A percentile compares a stretch with the other conserved stretches of the same genome.
phyloP scores from a whole-genome alignment of 2,797 vertebrate genomes.

The Lithobates pipiens region DNA sequence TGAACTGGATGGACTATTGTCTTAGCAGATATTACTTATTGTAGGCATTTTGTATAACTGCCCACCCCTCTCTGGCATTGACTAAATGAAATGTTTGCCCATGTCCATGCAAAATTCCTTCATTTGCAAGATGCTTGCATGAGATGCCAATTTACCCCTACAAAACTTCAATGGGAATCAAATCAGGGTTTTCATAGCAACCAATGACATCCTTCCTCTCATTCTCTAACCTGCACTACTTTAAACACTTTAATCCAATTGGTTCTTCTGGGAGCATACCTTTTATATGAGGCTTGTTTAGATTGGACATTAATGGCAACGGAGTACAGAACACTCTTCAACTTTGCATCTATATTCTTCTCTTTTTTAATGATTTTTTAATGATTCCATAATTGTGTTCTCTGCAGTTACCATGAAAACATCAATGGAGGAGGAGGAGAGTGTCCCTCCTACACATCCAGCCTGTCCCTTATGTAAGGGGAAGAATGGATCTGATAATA shows the following conservation, averaged over 20 bases:
- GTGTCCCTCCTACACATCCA: not conserved
- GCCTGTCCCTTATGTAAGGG: constrained; percentile 23
- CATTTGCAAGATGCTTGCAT: too few relatives aligned
- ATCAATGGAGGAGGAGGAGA: constrained; percentile 3
- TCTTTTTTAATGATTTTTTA: not conserved
- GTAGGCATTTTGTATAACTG: too few relatives aligned
- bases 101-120: too few relatives aligned
- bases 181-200: too few relatives aligned
- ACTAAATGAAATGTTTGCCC: too few relatives aligned
- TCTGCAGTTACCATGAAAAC: constrained; percentile 14
- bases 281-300: not conserved
- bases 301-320: not conserved
- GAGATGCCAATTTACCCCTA: too few relatives aligned
- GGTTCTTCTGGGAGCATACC: not conserved
- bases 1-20: too few relatives aligned
- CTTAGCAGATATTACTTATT: too few relatives aligned
- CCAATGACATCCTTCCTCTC: too few relatives aligned
- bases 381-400: not conserved
- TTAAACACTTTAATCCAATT: not conserved
- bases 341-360: not conserved
- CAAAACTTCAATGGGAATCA: too few relatives aligned
- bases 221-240: too few relatives aligned
- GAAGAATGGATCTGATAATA: constrained; percentile 14
- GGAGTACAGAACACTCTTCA: not conserved
- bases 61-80: too few relatives aligned